phyloP scores from a whole-genome alignment of 30 jellyfish, hydroid and myxozoan genomes.

The Catostylus mosaicus region DNA sequence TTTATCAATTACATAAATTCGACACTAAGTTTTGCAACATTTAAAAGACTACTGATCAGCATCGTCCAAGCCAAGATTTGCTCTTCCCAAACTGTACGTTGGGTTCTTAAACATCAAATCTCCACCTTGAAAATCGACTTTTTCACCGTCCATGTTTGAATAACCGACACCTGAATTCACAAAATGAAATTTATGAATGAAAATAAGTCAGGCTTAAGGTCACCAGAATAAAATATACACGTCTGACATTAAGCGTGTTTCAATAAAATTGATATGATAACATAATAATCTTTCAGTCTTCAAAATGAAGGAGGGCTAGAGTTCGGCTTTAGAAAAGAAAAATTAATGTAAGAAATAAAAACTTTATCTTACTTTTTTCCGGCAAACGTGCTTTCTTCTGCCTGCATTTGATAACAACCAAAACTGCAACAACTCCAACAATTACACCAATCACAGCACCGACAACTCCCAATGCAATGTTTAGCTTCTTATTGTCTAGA shows the following conservation, averaged over 20 bases:
- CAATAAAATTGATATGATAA: no score
- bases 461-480: constrained; percentile 52
- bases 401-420: constrained; percentile 33
- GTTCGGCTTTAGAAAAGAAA: no score
- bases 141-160: constrained; percentile 58
- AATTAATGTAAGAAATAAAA: no score
- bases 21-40: not conserved
- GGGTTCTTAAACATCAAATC: constrained; percentile 80
- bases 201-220: not conserved
- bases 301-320: no score
- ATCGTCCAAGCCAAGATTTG: constrained; percentile 58
- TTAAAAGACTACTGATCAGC: not conserved
- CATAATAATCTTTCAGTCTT: no score
- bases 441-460: constrained; percentile 53
- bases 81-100: constrained; percentile 70
- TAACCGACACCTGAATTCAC: constrained; percentile 57
- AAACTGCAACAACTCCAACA: constrained; percentile 43
- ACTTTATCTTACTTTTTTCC: constrained; percentile 36
- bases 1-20: not conserved
- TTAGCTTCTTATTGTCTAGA: constrained; percentile 40
- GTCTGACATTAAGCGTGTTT: no score
- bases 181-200: not conserved
- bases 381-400: not conserved
- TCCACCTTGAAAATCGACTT: constrained; percentile 57
- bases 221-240: not conserved